Conservation (phyloP, 2,888 invertebrate species). For the Megamerina dolium region DNA sequence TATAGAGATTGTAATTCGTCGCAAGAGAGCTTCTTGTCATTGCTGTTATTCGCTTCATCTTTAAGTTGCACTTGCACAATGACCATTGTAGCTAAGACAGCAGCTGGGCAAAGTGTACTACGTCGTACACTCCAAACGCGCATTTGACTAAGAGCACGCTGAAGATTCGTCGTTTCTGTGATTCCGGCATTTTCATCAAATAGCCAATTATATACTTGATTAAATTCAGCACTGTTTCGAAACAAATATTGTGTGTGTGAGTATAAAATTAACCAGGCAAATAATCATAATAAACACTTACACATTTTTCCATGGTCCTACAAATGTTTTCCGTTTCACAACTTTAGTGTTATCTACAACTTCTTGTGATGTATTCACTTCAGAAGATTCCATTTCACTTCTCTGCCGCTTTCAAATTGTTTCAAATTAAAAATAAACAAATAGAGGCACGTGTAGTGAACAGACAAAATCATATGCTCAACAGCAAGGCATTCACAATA, state of each 20-base stretch:
- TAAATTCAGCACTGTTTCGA: conserved; percentile 40
- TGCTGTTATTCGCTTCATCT: conserved; percentile 22
- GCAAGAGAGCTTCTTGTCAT: background rate
- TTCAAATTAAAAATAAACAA: too few species aligned
- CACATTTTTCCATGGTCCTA: conserved; percentile 44
- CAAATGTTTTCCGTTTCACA: conserved; percentile 39
- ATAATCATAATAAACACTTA: conserved; percentile 22
- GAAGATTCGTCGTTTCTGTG: conserved; percentile 12
- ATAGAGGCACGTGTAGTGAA: too few species aligned
- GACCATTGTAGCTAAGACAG: conserved; percentile 41
- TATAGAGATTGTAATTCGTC: conserved; percentile 34
- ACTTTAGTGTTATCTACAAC: too few species aligned
- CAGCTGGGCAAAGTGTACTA: conserved; percentile 40
- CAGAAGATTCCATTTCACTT: too few species aligned
- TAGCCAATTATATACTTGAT: conserved; percentile 37
- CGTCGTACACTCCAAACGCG: conserved; percentile 44
- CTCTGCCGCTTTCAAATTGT: too few species aligned
- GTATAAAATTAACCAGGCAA: background rate
- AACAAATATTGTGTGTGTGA: background rate
- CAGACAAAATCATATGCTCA: too few species aligned
- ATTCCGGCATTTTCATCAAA: conserved; percentile 24
- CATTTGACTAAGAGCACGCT: conserved; percentile 33
- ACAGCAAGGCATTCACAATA: too few species aligned
- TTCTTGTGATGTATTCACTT: too few species aligned
- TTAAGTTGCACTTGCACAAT: conserved; percentile 40